These are phyloP conservation scores for Meles meles DNA, from an alignment of 2,113 vertebrate genomes.

Conservation along the genomic window DNA sequence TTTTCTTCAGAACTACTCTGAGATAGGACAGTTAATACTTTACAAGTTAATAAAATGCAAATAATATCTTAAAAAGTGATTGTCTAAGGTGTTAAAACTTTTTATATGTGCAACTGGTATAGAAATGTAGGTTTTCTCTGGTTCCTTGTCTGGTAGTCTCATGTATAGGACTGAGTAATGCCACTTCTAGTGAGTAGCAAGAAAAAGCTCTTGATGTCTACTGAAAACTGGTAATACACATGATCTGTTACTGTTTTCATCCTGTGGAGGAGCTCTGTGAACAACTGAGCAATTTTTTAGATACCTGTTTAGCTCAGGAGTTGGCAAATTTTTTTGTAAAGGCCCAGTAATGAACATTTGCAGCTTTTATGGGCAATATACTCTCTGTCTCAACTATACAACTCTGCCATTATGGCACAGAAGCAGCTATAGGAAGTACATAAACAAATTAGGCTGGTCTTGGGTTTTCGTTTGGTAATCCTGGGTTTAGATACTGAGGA, in stretches of 20 bases:
- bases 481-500: neutral
- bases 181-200: neutral
- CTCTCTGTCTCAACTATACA: neutral
- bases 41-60: neutral
- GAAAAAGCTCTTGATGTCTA: neutral
- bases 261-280: neutral
- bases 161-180: neutral
- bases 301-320: neutral
- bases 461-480: neutral
- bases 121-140: neutral
- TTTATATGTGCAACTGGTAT: neutral
- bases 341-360: neutral
- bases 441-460: neutral
- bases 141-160: neutral
- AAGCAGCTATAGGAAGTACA: neutral
- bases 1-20: neutral
- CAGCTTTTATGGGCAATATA: neutral
- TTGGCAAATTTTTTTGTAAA: neutral
- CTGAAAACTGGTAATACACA: neutral
- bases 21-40: neutral
- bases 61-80: neutral
- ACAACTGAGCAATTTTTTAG: neutral
- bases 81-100: neutral
- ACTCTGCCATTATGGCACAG: neutral
- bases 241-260: neutral